phyloP scores from a whole-genome alignment of 2,797 vertebrate species.

The Chelon labrosus region DNA sequence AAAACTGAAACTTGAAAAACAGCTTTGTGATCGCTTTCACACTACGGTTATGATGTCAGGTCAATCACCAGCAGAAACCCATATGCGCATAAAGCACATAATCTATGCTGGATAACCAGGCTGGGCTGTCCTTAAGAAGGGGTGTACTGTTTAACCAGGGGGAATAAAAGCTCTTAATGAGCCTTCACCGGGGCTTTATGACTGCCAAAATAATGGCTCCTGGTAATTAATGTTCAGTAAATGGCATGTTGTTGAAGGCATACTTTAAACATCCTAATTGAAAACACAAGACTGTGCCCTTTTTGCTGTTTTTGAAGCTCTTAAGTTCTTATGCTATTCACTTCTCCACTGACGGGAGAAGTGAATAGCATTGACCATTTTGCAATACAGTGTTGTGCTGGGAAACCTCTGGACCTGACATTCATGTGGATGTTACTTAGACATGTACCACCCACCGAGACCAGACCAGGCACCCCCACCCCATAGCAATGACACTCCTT shows the following conservation, averaged over 20 bases:
- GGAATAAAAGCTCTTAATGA: conserved; percentile 73
- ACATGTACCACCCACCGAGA: no score
- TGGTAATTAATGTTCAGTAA: conserved; percentile 77
- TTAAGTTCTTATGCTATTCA: no score
- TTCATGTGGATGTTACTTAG: no score
- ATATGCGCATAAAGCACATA: background rate
- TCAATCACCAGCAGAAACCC: conserved; percentile 3
- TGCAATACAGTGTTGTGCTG: no score
- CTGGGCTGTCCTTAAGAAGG: conserved; percentile 34
- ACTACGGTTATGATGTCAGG: no score
- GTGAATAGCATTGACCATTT: no score
- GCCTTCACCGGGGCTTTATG: conserved; percentile 58
- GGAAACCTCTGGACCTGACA: no score
- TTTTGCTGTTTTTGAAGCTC: conserved; percentile 49
- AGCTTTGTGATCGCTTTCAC: conserved; percentile 10
- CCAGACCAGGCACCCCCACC: no score
- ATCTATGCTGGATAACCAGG: conserved; percentile 12
- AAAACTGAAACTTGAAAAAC: conserved; percentile 4
- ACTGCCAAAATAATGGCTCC: conserved; percentile 73
- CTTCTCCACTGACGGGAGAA: no score
- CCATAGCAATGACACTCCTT: no score
- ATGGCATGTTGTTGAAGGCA: conserved; percentile 58
- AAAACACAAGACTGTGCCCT: conserved; percentile 76
- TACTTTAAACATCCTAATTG: conserved; percentile 73
- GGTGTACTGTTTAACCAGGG: conserved; percentile 47